These are phyloP conservation scores for Solenodon paradoxus DNA, from an alignment of 2,113 vertebrate species.

Conservation along the genomic window DNA sequence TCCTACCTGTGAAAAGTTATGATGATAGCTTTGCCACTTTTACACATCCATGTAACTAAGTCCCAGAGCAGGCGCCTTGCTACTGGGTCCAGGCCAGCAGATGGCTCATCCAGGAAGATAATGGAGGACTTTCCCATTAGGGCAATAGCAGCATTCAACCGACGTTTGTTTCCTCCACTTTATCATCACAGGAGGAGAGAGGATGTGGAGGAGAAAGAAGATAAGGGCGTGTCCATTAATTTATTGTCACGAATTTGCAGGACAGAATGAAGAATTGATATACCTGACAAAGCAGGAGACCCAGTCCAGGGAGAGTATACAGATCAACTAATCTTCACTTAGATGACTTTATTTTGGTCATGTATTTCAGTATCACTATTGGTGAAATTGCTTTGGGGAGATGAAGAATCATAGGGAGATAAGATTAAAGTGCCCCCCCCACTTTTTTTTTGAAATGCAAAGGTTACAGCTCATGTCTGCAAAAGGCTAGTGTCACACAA, in stretches of 20 bases:
- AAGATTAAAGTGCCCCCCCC: background rate
- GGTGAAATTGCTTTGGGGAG: background rate
- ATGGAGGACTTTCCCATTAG: slow-evolving; percentile 95
- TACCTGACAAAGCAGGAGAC: background rate
- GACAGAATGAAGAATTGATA: background rate
- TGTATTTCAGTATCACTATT: background rate
- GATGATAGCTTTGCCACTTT: slow-evolving; percentile 93
- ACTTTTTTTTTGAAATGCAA: background rate
- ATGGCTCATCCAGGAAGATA: slow-evolving; percentile 96
- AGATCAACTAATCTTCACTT: background rate
- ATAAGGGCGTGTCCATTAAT: background rate
- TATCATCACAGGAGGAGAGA: accelerated
- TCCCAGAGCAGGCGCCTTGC: slow-evolving; percentile 92
- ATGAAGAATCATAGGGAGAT: background rate
- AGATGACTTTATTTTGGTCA: background rate
- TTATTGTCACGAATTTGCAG: background rate
- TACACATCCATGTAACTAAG: slow-evolving; percentile 87
- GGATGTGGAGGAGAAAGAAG: background rate
- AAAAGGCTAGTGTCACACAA: background rate
- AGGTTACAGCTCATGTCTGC: background rate
- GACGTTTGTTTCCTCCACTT: slow-evolving; percentile 93
- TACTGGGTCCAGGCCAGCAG: slow-evolving; percentile 94
- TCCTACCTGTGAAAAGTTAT: slow-evolving; percentile 96
- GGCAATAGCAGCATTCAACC: slow-evolving; percentile 93
- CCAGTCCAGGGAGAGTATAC: background rate